Conservation (phyloP, 2,888 invertebrate genomes). For the Himalopsyche tibetana region DNA sequence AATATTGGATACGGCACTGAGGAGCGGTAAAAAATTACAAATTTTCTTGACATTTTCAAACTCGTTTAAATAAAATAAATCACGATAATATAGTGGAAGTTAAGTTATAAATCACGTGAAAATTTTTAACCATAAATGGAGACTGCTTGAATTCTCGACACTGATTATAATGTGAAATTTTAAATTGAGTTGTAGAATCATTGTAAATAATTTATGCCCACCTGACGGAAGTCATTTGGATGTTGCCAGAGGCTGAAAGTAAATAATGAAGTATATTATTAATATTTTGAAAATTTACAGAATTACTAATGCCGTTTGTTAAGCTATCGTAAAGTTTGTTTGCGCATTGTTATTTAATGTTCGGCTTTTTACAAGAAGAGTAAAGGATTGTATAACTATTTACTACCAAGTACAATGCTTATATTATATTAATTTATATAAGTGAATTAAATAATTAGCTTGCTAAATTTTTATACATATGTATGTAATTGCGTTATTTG, state of each 20-base stretch:
- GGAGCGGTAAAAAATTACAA: neutral
- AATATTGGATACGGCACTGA: too few species aligned
- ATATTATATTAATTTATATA: too few species aligned
- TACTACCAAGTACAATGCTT: too few species aligned
- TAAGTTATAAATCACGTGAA: neutral
- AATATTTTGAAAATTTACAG: neutral
- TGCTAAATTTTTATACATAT: too few species aligned
- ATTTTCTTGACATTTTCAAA: neutral
- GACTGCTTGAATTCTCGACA: neutral
- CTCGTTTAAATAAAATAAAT: neutral
- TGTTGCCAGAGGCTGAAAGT: slow-evolving; percentile 14
- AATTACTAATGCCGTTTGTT: neutral
- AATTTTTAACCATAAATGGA: neutral
- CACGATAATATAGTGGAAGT: neutral
- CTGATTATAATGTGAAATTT: slow-evolving; percentile 16
- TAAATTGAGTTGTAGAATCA: slow-evolving; percentile 26
- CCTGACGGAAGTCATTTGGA: slow-evolving; percentile 26
- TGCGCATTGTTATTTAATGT: neutral
- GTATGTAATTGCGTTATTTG: too few species aligned
- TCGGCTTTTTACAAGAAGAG: neutral
- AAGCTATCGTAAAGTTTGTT: neutral
- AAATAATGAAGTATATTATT: neutral
- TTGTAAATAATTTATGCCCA: slow-evolving; percentile 9
- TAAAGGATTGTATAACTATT: neutral
- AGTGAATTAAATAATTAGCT: too few species aligned